These are phyloP conservation scores for Chymomyza fuscimana DNA, from an alignment of 2,888 invertebrate species.

Conservation along the genomic window DNA sequence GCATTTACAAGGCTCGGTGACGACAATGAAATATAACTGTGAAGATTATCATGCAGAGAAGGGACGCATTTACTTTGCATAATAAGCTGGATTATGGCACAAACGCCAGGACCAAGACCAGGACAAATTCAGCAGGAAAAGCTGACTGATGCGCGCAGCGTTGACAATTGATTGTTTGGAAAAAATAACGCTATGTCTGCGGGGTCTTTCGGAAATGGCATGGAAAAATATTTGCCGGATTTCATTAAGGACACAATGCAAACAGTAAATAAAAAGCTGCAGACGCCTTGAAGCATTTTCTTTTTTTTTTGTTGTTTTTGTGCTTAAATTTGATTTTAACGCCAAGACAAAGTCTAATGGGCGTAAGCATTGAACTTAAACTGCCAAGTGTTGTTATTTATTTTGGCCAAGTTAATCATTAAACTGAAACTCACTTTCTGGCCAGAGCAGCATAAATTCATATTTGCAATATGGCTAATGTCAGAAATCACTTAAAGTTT, in stretches of 20 bases:
- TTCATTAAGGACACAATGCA: conserved; percentile 40
- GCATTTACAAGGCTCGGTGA: conserved; percentile 66
- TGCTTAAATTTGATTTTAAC: conserved; percentile 35
- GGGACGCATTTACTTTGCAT: conserved; percentile 65
- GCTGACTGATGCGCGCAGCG: conserved; percentile 17
- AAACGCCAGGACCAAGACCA: not conserved
- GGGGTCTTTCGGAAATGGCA: conserved; percentile 42
- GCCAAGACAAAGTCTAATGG: conserved; percentile 9
- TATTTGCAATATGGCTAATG: conserved; percentile 40
- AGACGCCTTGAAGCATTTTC: not conserved
- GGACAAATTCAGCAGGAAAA: not conserved
- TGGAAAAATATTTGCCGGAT: conserved; percentile 59
- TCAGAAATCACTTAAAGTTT: conserved; percentile 69
- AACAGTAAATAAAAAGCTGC: conserved; percentile 40
- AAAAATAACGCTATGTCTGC: not conserved
- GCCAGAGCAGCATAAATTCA: not conserved
- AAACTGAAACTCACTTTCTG: not conserved
- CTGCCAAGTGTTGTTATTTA: conserved; percentile 14
- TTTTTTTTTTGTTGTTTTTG: too few species aligned
- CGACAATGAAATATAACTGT: conserved; percentile 68
- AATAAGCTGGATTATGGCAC: conserved; percentile 69
- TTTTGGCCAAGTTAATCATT: conserved; percentile 28
- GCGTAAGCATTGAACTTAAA: not conserved
- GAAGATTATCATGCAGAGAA: conserved; percentile 53
- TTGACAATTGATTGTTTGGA: conserved; percentile 59